Conservation (phyloP, 2,797 vertebrate genomes). For the Peromyscus aztecus region DNA sequence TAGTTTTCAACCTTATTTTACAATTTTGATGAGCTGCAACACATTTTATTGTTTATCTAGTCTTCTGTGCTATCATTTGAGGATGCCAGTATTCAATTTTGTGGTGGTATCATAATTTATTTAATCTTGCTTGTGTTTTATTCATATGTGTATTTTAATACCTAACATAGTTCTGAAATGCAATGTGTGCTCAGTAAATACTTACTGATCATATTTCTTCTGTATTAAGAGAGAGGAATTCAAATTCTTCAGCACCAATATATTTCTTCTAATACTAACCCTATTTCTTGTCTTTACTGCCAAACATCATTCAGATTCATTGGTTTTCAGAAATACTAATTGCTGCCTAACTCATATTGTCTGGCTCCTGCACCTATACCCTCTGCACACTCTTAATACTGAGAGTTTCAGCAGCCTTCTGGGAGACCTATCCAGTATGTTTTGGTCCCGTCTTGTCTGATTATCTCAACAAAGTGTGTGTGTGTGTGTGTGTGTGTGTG, state of each 20-base stretch:
- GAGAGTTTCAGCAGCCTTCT: background rate
- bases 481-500: background rate
- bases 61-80: slow-evolving; percentile 21
- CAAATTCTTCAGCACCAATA: background rate
- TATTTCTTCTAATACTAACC: background rate
- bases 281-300: background rate
- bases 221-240: background rate
- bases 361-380: background rate
- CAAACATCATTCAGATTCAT: background rate
- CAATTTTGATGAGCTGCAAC: slow-evolving; percentile 26
- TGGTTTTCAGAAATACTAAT: background rate
- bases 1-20: slow-evolving; percentile 15
- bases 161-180: slow-evolving; percentile 22
- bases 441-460: background rate
- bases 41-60: slow-evolving; percentile 45
- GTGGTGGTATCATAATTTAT: slow-evolving; percentile 44
- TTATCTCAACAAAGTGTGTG: background rate
- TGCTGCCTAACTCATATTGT: background rate
- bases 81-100: slow-evolving; percentile 43
- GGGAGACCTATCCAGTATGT: background rate
- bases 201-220: background rate
- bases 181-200: background rate
- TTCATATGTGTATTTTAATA: slow-evolving; percentile 49
- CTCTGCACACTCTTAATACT: background rate
- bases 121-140: slow-evolving; percentile 49